These are phyloP conservation scores for Bucorvus abyssinicus DNA, from an alignment of 2,797 vertebrate species.

Conservation along the genomic window DNA sequence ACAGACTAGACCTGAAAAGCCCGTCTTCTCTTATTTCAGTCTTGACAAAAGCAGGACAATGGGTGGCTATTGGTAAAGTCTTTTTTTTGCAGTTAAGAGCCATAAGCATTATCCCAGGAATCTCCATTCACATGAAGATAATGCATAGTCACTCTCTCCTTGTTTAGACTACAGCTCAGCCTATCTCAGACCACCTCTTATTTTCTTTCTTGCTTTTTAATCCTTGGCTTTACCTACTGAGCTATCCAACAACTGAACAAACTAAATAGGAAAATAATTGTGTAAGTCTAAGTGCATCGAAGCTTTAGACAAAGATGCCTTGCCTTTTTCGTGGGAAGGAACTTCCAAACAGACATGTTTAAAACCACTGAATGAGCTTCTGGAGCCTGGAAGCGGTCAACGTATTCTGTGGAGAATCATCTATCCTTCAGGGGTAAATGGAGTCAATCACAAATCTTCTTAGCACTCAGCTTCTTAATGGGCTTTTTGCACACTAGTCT, in stretches of 20 bases:
- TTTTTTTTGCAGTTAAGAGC: slow-evolving; percentile 65
- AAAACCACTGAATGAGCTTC: slow-evolving; percentile 64
- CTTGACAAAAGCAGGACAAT: slow-evolving; percentile 85
- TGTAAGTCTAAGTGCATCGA: slow-evolving; percentile 68
- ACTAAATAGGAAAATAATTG: slow-evolving; percentile 77
- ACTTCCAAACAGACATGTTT: slow-evolving; percentile 61
- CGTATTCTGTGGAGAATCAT: not conserved
- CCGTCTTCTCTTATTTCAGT: slow-evolving; percentile 72
- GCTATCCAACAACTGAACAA: slow-evolving; percentile 67
- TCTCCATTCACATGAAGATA: slow-evolving; percentile 83
- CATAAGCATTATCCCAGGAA: slow-evolving; percentile 72
- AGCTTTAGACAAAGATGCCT: slow-evolving; percentile 75
- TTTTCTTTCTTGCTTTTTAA: slow-evolving; percentile 79
- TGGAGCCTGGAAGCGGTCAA: slow-evolving; percentile 48
- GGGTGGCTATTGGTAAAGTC: slow-evolving; percentile 74
- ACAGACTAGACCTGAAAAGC: slow-evolving; percentile 71
- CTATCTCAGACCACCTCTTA: slow-evolving; percentile 69
- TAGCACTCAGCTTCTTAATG: not conserved
- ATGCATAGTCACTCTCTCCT: slow-evolving; percentile 71
- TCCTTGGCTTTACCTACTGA: slow-evolving; percentile 75
- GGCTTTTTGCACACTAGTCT: not conserved
- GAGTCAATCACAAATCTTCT: not conserved
- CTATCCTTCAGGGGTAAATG: not conserved
- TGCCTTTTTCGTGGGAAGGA: slow-evolving; percentile 69
- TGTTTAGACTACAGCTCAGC: slow-evolving; percentile 75